phyloP scores from a whole-genome alignment of 2,113 vertebrate genomes.

The Callipepla californica region DNA sequence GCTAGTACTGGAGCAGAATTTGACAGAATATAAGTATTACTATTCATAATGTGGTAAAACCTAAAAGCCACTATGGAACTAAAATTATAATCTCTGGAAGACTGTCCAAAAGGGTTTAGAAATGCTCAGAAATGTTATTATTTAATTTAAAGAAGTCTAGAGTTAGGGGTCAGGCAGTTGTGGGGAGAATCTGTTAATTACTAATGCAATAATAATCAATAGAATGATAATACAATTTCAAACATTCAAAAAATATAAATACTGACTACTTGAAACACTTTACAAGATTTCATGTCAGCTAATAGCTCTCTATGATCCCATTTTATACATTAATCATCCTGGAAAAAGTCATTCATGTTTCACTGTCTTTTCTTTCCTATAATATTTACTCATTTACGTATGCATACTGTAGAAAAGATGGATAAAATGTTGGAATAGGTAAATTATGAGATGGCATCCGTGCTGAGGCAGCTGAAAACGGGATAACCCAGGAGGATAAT shows the following conservation, averaged over 20 bases:
- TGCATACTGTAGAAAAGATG: not conserved
- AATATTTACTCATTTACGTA: not conserved
- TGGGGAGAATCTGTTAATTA: not conserved
- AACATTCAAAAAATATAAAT: not conserved
- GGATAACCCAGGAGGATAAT: slow-evolving; percentile 69
- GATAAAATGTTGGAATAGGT: slow-evolving; percentile 46
- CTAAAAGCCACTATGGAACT: not conserved
- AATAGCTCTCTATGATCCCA: not conserved
- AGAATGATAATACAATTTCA: not conserved
- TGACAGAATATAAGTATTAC: not conserved
- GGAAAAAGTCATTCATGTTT: not conserved
- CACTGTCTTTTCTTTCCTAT: not conserved
- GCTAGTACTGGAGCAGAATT: not conserved
- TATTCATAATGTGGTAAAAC: not conserved
- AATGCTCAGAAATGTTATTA: not conserved
- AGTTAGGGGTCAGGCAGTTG: rapidly evolving
- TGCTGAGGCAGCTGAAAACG: slow-evolving; percentile 60
- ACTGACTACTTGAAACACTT: not conserved
- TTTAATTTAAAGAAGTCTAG: not conserved
- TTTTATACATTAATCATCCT: not conserved
- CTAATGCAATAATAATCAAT: not conserved
- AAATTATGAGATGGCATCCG: slow-evolving; percentile 18
- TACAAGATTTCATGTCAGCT: not conserved
- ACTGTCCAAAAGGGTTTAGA: not conserved
- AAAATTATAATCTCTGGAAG: not conserved